Base-by-base conservation (phyloP, 1,140 invertebrate species). In the Agrilus planipennis region DNA sequence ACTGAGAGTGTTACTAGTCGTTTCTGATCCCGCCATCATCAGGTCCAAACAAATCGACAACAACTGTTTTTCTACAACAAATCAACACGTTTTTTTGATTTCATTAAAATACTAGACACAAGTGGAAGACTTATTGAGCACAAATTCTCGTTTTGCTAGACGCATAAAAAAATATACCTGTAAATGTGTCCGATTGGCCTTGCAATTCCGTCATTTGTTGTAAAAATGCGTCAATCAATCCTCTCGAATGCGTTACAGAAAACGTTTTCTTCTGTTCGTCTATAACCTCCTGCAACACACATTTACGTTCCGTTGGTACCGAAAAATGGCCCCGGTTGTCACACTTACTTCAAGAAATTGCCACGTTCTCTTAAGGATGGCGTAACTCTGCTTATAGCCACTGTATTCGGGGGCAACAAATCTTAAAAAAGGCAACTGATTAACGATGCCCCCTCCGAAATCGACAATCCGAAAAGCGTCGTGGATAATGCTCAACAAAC, bases 1-100 rank as follows among this genome's bases (percentile, higher is more conserved):
- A 15, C 76, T 75, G 47, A 88, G 63, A 17, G 75, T 76, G 52
- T 86, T 87, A 16, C 72, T 77, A 0, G 84, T 86, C 0, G 85
- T 88, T 60, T 89, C 84, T 0, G 82, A 80, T 1, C 84, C 84
- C 19, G 83, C 84, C 64, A 87, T 79, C 46, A 86, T 86, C 64
- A 88, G 70, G 47, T 88, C 84, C 65, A 86, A 63, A 50, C 82
- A 85, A 28, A 83, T 73, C 0, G 81, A 79, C 29, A 86, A 57
- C 27, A 88, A 54, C 45, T 86, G 83, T 27, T 69, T 69, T 51
- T 85, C 81, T 62, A 66, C 66, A 49, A 71, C 23, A n/a, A n/a
- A n/a, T n/a, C n/a, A n/a, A n/a, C n/a, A n/a, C n/a, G n/a, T n/a
- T n/a, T n/a, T n/a, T n/a, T n/a, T n/a, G n/a, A n/a, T n/a, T n/a